Conservation (phyloP, 2,113 vertebrate genomes). For the Zapornia atra region DNA sequence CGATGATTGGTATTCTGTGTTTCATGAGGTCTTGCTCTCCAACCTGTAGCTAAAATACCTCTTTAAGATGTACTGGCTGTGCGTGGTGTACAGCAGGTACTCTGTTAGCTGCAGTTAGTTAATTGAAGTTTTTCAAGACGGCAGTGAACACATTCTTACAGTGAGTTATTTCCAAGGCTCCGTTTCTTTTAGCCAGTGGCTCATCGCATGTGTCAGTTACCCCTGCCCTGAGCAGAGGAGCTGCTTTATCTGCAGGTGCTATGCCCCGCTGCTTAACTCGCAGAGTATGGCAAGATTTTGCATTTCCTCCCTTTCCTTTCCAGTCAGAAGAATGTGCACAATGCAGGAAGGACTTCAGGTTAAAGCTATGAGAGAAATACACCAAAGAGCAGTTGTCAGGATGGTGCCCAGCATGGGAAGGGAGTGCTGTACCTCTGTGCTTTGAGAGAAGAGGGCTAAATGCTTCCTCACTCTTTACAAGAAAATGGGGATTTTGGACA, state of each 20-base stretch:
- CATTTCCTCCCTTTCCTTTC: not conserved
- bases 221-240: not conserved
- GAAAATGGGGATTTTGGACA: not conserved
- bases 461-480: not conserved
- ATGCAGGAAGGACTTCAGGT: not conserved
- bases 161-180: not conserved
- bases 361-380: not conserved
- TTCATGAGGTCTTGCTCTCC: not conserved
- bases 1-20: not conserved
- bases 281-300: not conserved
- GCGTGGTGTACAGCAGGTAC: not conserved
- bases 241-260: not conserved
- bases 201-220: accelerated
- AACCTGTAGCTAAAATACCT: not conserved
- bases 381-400: not conserved
- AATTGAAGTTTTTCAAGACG: not conserved
- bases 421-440: not conserved
- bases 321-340: accelerated
- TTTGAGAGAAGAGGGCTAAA: not conserved
- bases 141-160: too few species aligned
- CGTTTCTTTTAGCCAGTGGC: not conserved
- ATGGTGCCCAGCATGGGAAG: not conserved
- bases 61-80: not conserved
- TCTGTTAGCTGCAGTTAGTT: not conserved
- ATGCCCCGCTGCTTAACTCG: accelerated